Evolutionary conservation across 2,888 invertebrate species (phyloP).

Genomic region (Chrysotoxum bicinctum): DNA sequence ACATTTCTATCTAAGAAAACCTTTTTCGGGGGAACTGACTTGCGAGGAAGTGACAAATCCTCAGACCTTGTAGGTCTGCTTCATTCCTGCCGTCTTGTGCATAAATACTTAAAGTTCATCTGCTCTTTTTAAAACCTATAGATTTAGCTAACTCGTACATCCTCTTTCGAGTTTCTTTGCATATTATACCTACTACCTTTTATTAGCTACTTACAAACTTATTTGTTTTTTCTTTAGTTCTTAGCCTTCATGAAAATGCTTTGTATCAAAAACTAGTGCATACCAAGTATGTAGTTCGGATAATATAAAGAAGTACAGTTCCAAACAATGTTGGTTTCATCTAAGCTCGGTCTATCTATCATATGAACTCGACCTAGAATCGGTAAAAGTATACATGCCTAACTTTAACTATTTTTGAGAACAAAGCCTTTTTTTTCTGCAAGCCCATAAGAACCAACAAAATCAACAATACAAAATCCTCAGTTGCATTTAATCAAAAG

Average conservation of each 20-base stretch:
- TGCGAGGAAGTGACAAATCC: too few relatives aligned
- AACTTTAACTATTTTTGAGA: neutral
- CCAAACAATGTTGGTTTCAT: neutral
- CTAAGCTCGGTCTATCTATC: neutral
- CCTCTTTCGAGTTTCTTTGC: neutral
- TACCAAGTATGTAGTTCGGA: neutral
- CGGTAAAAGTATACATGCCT: neutral
- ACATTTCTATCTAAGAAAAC: too few relatives aligned
- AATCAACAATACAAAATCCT: neutral
- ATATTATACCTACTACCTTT: neutral
- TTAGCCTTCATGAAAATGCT: neutral
- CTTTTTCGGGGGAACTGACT: too few relatives aligned
- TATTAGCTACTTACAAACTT: neutral
- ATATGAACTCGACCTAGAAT: slow-evolving; percentile 30
- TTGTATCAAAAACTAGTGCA: neutral
- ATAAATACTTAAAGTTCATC: too few relatives aligned
- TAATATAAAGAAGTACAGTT: neutral
- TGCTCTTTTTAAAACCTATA: too few relatives aligned
- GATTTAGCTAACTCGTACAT: too few relatives aligned
- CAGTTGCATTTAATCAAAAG: slow-evolving; percentile 49
- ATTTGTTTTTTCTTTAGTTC: neutral
- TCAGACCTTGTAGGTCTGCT: too few relatives aligned
- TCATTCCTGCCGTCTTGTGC: too few relatives aligned
- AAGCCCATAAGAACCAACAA: neutral
- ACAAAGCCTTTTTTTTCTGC: neutral